Conservation (phyloP, 2,797 vertebrate genomes). For the Lutjanus campechanus region DNA sequence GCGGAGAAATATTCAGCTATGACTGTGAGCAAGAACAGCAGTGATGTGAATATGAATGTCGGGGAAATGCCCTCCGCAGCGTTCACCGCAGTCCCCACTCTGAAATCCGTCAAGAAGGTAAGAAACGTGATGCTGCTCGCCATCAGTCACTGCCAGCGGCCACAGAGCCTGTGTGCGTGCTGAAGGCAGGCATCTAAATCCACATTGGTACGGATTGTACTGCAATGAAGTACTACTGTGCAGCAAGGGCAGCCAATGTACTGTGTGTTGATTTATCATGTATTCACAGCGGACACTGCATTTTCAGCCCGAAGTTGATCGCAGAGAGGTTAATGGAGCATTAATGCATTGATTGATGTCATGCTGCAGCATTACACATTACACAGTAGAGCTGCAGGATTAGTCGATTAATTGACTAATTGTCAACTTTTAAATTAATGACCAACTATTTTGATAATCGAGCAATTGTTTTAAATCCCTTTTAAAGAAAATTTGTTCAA, state of each 20-base stretch:
- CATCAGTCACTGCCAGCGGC: conserved; percentile 55
- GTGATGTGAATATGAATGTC: conserved; percentile 86
- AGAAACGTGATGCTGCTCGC: conserved; percentile 64
- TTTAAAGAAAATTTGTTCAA: no score
- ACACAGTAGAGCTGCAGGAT: no score
- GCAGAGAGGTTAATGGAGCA: neutral
- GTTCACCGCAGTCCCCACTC: conserved; percentile 86
- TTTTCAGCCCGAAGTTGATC: neutral
- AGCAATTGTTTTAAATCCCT: no score
- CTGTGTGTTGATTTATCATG: neutral
- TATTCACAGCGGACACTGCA: neutral
- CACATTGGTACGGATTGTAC: conserved; percentile 28
- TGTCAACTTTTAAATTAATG: no score
- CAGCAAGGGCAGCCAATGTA: neutral
- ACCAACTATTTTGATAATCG: no score
- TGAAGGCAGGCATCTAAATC: conserved; percentile 29
- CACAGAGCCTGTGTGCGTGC: neutral
- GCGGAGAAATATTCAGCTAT: conserved; percentile 89
- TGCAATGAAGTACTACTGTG: conserved; percentile 41
- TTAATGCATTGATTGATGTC: conserved; percentile 6
- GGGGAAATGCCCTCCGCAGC: conserved; percentile 86
- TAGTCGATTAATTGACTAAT: no score
- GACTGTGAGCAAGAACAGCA: conserved; percentile 88
- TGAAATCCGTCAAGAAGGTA: conserved; percentile 90
- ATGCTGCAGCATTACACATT: conserved; percentile 41